phyloP scores from a whole-genome alignment of 1,140 invertebrate species.

The Probaryconus sp. region DNA sequence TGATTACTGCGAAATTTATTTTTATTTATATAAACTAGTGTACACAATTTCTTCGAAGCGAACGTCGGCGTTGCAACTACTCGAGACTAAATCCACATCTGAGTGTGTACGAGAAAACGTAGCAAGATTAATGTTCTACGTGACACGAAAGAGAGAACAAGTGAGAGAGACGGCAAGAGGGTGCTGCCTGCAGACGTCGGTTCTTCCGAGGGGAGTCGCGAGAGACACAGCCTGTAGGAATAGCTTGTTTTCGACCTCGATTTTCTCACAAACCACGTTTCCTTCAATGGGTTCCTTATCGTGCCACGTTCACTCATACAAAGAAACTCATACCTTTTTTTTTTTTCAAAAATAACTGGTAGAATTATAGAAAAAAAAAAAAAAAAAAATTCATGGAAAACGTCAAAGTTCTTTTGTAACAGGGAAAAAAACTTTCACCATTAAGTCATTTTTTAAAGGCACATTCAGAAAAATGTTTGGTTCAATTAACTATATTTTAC shows the following conservation, averaged over 20 bases:
- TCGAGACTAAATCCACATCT: slow-evolving; percentile 77
- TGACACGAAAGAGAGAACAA: slow-evolving; percentile 72
- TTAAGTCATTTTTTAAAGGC: too few relatives aligned
- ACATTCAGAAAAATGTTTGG: too few relatives aligned
- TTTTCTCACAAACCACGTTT: slow-evolving; percentile 68
- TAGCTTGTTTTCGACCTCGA: slow-evolving; percentile 64
- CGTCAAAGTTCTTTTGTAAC: not conserved
- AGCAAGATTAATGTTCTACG: slow-evolving; percentile 78
- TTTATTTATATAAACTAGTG: slow-evolving; percentile 43
- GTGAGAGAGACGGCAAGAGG: slow-evolving; percentile 59
- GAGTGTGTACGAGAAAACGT: slow-evolving; percentile 77
- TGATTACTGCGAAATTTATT: slow-evolving; percentile 12
- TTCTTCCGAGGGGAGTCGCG: slow-evolving; percentile 62
- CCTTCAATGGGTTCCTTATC: slow-evolving; percentile 47
- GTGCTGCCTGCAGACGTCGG: slow-evolving; percentile 64
- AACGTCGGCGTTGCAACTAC: slow-evolving; percentile 65
- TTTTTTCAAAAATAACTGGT: slow-evolving; percentile 4
- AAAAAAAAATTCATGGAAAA: not conserved
- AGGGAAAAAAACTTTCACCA: too few relatives aligned
- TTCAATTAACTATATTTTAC: too few relatives aligned
- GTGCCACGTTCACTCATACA: slow-evolving; percentile 43
- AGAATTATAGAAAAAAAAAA: slow-evolving; percentile 8
- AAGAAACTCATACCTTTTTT: slow-evolving; percentile 21
- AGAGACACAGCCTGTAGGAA: slow-evolving; percentile 65
- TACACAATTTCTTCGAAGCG: slow-evolving; percentile 50